phyloP scores from a whole-genome alignment of 2,113 vertebrate species.

The Platysternon megacephalum region DNA sequence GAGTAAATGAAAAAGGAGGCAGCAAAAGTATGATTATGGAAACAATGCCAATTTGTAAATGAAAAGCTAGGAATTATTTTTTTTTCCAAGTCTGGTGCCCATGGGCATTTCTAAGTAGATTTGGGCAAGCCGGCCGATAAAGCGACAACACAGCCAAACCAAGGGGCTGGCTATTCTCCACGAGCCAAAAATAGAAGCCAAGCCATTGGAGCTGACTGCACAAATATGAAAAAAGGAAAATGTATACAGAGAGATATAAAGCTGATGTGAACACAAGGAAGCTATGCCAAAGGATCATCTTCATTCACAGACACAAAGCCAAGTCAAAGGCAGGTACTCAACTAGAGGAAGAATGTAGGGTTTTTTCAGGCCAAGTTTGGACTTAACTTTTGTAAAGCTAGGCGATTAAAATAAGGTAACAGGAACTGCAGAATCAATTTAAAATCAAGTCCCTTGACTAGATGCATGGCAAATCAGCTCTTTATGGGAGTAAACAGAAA shows the following conservation, averaged over 20 bases:
- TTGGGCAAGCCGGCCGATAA: conserved; percentile 7
- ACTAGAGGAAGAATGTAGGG: not conserved
- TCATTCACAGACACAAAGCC: not conserved
- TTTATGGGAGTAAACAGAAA: conserved; percentile 47
- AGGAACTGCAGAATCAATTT: conserved; percentile 10
- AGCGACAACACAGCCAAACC: conserved; percentile 10
- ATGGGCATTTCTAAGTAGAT: conserved; percentile 33
- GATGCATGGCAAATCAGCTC: conserved; percentile 24
- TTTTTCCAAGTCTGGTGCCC: not conserved
- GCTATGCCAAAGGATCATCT: not conserved
- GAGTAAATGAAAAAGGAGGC: conserved; percentile 28
- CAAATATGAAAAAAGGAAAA: not conserved
- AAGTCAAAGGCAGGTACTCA: not conserved
- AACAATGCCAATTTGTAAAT: conserved; percentile 36
- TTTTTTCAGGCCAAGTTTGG: conserved; percentile 2
- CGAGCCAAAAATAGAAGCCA: conserved; percentile 6
- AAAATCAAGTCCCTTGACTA: conserved; percentile 8
- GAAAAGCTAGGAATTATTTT: not conserved
- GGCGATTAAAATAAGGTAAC: conserved; percentile 25
- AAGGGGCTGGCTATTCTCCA: conserved; percentile 5
- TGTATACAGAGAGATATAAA: not conserved
- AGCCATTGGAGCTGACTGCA: not conserved
- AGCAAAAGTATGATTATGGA: conserved; percentile 6
- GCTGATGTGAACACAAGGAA: not conserved
- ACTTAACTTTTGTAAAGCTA: conserved; percentile 25